phyloP scores from a whole-genome alignment of 2,888 invertebrate genomes.

The Plagodis dolabraria region DNA sequence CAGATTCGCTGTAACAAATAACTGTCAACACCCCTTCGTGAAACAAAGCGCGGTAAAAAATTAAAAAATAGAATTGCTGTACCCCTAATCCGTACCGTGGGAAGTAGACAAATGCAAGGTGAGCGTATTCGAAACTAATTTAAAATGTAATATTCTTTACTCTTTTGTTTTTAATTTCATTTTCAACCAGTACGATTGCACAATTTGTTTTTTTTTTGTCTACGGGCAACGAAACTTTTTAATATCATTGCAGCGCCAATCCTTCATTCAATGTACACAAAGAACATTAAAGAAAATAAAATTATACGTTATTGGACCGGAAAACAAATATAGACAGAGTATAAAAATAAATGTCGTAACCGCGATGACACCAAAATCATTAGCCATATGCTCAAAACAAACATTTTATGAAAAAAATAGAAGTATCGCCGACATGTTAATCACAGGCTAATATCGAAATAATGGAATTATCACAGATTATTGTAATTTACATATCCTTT shows the following conservation, averaged over 20 bases:
- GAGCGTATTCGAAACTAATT: conserved; percentile 82
- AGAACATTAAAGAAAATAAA: conserved; percentile 17
- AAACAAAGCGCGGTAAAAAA: conserved; percentile 78
- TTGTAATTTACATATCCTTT: conserved; percentile 81
- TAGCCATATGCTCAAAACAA: conserved; percentile 74
- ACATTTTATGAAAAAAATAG: conserved; percentile 61
- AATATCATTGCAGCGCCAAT: conserved; percentile 19
- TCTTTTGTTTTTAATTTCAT: conserved; percentile 54
- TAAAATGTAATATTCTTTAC: conserved; percentile 82
- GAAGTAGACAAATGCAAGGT: conserved; percentile 80
- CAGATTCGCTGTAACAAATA: conserved; percentile 81
- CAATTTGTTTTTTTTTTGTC: conserved; percentile 31
- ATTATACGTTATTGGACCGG: conserved; percentile 44
- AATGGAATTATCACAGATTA: conserved; percentile 84
- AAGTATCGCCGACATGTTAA: conserved; percentile 76
- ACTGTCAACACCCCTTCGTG: conserved; percentile 84
- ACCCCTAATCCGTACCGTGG: conserved; percentile 81
- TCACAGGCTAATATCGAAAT: conserved; percentile 74
- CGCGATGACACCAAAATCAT: conserved; percentile 51
- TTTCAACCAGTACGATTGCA: conserved; percentile 36
- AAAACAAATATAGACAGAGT: conserved; percentile 40
- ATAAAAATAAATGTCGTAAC: conserved; percentile 46
- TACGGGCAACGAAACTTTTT: conserved; percentile 21
- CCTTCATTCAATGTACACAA: neutral
- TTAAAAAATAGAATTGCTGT: conserved; percentile 71